Conservation (phyloP, 2,888 invertebrate species). For the Agonopterix arenella region DNA sequence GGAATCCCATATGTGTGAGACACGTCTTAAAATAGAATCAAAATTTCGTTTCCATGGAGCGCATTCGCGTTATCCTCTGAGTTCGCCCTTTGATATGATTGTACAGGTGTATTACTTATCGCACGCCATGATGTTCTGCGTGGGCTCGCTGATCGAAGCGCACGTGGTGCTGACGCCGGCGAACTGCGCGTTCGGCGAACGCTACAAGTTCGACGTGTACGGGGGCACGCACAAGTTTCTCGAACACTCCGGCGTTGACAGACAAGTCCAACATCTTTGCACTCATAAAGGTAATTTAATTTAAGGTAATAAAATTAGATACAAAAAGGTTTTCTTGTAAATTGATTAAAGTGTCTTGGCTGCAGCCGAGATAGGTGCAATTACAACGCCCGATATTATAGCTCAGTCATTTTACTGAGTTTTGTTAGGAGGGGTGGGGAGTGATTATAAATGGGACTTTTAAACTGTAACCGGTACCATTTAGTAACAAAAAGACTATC, state of each 20-base stretch:
- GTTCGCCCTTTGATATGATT: not conserved
- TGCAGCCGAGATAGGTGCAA: too few species aligned
- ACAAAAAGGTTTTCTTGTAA: too few species aligned
- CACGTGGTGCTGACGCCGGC: conserved; percentile 62
- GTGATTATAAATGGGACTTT: too few species aligned
- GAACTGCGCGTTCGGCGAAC: conserved; percentile 50
- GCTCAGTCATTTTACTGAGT: too few species aligned
- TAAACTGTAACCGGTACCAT: too few species aligned
- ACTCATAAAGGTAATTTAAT: conserved; percentile 46
- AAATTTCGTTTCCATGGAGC: not conserved
- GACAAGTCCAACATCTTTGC: conserved; percentile 47
- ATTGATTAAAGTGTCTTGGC: too few species aligned
- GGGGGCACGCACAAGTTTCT: conserved; percentile 52
- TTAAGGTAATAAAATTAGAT: too few species aligned
- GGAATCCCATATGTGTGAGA: too few species aligned
- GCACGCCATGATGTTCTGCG: conserved; percentile 61
- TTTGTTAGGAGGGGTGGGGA: too few species aligned
- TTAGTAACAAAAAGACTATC: too few species aligned
- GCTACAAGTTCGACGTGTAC: conserved; percentile 44
- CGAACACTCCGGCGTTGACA: conserved; percentile 31
- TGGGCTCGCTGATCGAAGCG: conserved; percentile 53
- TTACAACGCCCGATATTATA: too few species aligned
- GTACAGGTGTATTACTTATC: conserved; percentile 54
- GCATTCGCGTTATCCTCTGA: not conserved
- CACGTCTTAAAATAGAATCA: not conserved